Evolutionary conservation across 1,140 invertebrate species (phyloP), one percentile per base, ranked within the genome.

Genomic region (Harlomillsia oculata): DNA sequence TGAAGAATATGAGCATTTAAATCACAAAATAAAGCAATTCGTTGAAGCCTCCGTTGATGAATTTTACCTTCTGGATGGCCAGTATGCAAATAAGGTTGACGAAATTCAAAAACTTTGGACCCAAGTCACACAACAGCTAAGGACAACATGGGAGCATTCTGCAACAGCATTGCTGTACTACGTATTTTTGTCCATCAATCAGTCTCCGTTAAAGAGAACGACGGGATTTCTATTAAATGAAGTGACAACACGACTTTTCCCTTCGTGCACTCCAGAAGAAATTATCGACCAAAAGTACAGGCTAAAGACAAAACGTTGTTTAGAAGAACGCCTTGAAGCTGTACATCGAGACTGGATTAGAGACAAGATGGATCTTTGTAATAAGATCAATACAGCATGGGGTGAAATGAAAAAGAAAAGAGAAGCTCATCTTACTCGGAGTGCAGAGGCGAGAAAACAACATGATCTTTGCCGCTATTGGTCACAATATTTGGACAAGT

Each of bases 1-100:
- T 9, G 3, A 20, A 2, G 14, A 45, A 8, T 28, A 53, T 1
- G 36, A 46, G 13, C n/a, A n/a, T n/a, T n/a, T n/a, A n/a, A 36
- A 53, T 20, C 13, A 52, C 14, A 25, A 23, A 1, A 11, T 53
- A 5, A 11, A 6, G 0, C 37, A 52, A 14, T 65, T 65, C 28
- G 23, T 60, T 2, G 60, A 60, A 20, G 40, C 23, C 5, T 23
- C 57, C 1, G 32, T 0, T 8, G 63, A 65, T 14, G 39, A 65
- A 37, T 62, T 65, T 45, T 21, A 62, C 5, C 25, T 65, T 13
- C 51, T 65, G 5, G 63, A 65, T 30, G 63, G 53, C 3, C 53
- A 59, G 36, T 62, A 57, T 32, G 51, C 53, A 25, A 53, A 34
- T 11, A 65, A 65, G 23, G n/a, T 65, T 18, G 63, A 59, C 44